phyloP scores from a whole-genome alignment of 2,113 vertebrate species.

The Pimephales promelas region DNA sequence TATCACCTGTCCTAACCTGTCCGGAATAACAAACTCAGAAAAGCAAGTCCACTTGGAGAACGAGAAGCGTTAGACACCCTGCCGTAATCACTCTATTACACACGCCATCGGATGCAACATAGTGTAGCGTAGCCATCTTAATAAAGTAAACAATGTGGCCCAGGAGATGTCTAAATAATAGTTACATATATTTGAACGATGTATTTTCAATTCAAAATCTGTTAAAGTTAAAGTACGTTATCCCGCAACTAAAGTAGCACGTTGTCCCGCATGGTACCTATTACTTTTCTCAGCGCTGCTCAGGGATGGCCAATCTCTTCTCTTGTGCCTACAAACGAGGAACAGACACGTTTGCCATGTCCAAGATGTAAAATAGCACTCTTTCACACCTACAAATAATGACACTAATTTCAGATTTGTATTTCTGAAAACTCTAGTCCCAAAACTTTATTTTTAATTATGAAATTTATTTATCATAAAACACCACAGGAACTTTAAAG shows the following conservation, averaged over 20 bases:
- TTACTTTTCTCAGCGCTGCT: conserved; percentile 3
- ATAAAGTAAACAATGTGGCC: not conserved
- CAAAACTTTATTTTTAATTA: too few species aligned
- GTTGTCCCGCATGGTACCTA: fast-evolving
- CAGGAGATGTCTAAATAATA: not conserved
- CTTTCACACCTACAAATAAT: too few species aligned
- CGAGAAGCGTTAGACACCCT: not conserved
- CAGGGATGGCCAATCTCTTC: not conserved
- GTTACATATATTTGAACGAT: not conserved
- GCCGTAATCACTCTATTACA: conserved; percentile 42
- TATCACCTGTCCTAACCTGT: not conserved
- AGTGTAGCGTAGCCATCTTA: not conserved
- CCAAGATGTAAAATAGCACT: too few species aligned
- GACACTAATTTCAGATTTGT: too few species aligned
- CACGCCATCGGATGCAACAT: not conserved
- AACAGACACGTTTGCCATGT: too few species aligned
- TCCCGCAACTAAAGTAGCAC: not conserved
- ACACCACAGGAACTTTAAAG: too few species aligned
- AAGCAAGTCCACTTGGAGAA: not conserved
- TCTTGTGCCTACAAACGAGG: not conserved
- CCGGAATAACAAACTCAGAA: not conserved
- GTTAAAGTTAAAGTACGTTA: not conserved
- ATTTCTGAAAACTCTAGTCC: too few species aligned
- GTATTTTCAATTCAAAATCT: not conserved
- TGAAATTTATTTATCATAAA: too few species aligned